Conservation (phyloP, 2,797 vertebrate genomes). For the Myotis daubentonii region DNA sequence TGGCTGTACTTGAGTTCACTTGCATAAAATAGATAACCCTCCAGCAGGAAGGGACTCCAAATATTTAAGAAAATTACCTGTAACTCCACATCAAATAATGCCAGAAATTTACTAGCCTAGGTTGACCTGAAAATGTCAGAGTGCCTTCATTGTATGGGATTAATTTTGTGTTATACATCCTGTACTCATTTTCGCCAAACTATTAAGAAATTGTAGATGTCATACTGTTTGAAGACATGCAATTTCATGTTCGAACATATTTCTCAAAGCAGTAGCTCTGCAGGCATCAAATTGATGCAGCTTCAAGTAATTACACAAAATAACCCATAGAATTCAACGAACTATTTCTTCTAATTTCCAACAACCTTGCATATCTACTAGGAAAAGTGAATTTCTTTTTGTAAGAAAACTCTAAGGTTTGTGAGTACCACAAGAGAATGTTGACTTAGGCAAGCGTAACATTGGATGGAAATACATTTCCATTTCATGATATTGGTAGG, state of each 20-base stretch:
- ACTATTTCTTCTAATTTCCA: neutral
- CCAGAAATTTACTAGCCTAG: neutral
- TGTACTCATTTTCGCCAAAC: neutral
- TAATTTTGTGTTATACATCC: neutral
- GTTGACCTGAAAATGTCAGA: constrained; percentile 30
- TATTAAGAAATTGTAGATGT: constrained; percentile 10
- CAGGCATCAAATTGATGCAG: neutral
- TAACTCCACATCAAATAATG: neutral
- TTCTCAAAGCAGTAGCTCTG: neutral
- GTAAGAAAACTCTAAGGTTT: neutral
- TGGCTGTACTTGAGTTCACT: neutral
- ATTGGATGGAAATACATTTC: neutral
- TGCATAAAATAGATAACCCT: neutral
- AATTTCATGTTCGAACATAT: neutral
- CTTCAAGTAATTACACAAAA: neutral
- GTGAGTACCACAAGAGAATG: neutral
- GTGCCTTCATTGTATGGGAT: neutral
- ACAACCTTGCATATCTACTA: neutral
- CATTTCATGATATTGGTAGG: neutral
- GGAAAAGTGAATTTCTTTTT: neutral
- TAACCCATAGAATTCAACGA: neutral
- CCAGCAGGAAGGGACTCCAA: neutral
- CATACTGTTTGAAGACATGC: neutral
- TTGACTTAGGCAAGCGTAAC: neutral
- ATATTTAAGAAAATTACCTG: neutral